phyloP scores from a whole-genome alignment of 1,140 invertebrate genomes.

The Lordiphosa stackelbergi region DNA sequence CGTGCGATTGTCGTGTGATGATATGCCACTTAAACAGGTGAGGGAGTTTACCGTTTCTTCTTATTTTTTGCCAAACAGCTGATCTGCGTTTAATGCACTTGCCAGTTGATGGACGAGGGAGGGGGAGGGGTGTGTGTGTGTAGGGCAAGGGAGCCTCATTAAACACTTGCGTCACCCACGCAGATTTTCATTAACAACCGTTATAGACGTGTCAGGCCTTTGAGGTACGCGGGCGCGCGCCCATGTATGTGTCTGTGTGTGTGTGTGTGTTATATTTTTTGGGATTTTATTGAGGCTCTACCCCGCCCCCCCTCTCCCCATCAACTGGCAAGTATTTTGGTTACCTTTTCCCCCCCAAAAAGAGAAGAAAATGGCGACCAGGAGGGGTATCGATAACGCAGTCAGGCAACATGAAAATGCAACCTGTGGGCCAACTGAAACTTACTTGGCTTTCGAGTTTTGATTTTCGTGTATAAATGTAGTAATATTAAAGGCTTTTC shows the following conservation, averaged over 20 bases:
- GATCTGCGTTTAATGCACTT: conserved; percentile 57
- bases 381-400: conserved; percentile 63
- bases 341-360: conserved; percentile 58
- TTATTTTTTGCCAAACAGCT: conserved; percentile 57
- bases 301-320: conserved; percentile 35
- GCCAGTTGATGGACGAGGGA: conserved; percentile 5
- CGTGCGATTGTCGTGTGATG: conserved; percentile 76
- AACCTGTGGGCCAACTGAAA: conserved; percentile 41
- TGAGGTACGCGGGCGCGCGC: background rate
- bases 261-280: conserved; percentile 32
- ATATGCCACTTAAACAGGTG: conserved; percentile 77
- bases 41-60: conserved; percentile 15
- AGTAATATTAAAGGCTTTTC: background rate
- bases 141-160: conserved; percentile 27
- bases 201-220: conserved; percentile 35
- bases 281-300: conserved; percentile 41
- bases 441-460: too few species aligned
- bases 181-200: conserved; percentile 26
- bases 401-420: conserved; percentile 27
- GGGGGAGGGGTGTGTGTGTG: background rate
- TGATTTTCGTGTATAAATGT: too few species aligned
- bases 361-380: conserved; percentile 67
- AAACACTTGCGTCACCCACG: conserved; percentile 64
- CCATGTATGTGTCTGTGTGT: conserved; percentile 15
- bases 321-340: conserved; percentile 59